These are phyloP conservation scores for Cheirogaleus major DNA, from an alignment of 2,797 vertebrate genomes.

Conservation along the genomic window DNA sequence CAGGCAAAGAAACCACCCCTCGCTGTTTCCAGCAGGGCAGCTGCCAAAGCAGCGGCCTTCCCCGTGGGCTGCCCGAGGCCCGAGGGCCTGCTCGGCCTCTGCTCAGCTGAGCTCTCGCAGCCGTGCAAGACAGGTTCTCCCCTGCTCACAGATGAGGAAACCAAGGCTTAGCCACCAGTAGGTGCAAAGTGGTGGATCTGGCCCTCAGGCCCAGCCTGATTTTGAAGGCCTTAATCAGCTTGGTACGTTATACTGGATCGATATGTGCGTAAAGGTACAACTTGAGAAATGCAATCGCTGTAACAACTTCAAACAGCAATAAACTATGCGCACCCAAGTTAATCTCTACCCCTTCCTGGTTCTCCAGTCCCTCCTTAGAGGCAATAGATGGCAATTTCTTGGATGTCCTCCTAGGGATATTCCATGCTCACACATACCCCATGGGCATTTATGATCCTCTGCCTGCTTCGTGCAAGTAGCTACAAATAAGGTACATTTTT, in stretches of 20 bases:
- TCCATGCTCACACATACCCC: no score
- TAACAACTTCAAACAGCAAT: no score
- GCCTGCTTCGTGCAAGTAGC: neutral
- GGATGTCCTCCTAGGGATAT: neutral
- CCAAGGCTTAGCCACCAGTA: neutral
- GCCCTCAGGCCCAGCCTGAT: neutral
- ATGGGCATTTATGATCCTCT: neutral
- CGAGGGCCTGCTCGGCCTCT: neutral
- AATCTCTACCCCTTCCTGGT: rapidly evolving
- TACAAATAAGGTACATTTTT: rapidly evolving
- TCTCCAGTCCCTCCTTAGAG: neutral
- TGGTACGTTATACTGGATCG: neutral
- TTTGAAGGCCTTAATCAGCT: neutral
- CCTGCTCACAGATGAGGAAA: neutral
- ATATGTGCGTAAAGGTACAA: rapidly evolving
- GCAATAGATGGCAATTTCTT: neutral
- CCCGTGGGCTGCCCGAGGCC: neutral
- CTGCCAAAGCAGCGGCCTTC: rapidly evolving
- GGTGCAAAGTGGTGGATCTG: neutral
- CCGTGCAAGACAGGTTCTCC: no score
- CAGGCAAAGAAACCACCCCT: neutral
- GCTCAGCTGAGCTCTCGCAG: neutral
- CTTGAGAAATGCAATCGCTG: rapidly evolving
- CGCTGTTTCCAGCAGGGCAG: no score
- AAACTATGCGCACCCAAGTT: no score